A percentile compares a stretch with the other conserved stretches of the same genome.
Evolutionary conservation across 2,797 vertebrate genomes (phyloP).

Genomic region (Phoeniculus purpureus): DNA sequence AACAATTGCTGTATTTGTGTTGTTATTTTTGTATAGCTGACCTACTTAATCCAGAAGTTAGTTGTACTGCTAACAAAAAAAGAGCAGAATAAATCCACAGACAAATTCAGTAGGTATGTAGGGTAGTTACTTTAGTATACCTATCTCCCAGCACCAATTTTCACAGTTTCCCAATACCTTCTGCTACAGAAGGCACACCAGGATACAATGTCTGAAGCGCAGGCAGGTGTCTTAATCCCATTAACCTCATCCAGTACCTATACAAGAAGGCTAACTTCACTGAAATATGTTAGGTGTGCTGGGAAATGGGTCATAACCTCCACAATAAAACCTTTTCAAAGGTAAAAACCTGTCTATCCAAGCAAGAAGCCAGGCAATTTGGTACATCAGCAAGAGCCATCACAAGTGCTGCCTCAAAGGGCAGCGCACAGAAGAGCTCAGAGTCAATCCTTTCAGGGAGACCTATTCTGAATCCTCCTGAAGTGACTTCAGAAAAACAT

Average conservation of each 20-base stretch:
- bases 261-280: not conserved
- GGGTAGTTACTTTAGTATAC: not conserved
- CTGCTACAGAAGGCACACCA: not conserved
- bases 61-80: not conserved
- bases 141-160: not conserved
- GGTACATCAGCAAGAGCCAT: not conserved
- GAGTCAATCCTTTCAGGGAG: not conserved
- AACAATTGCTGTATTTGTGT: not conserved
- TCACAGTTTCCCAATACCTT: not conserved
- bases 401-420: not conserved
- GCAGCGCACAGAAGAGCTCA: not conserved
- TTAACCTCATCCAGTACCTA: not conserved
- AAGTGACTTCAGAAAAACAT: not conserved
- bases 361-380: not conserved
- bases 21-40: not conserved
- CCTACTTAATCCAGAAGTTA: slow-evolving; percentile 1
- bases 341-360: not conserved
- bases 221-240: not conserved
- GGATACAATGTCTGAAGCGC: not conserved
- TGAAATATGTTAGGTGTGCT: not conserved
- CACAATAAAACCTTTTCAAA: not conserved
- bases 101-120: not conserved
- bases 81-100: not conserved
- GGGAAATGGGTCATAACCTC: not conserved
- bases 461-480: not conserved